Evolutionary conservation across 2,888 invertebrate genomes (phyloP), one percentile per base, ranked within the genome.

Genomic region (Aporophyla nigra): DNA sequence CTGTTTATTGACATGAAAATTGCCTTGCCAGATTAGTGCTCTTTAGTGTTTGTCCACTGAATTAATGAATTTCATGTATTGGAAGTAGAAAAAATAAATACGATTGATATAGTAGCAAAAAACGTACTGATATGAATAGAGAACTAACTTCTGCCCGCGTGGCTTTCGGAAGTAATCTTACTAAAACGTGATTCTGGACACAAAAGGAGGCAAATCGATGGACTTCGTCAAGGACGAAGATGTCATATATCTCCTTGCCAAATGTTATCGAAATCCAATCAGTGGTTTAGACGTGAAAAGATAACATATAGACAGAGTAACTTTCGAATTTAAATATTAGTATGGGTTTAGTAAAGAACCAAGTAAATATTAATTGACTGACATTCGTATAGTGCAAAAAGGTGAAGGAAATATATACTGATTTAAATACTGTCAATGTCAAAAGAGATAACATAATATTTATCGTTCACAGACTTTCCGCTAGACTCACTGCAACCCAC

Each of bases 1-100:
- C 74, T 87, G 87, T 88, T 89, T 89, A 90, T 88, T 85, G 88
- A 87, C 80, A 77, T 73, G 71, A 86, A 89, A 88, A 87, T 81
- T 85, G 69, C 56, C 70, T 66, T 54, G 56, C 49, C 46, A 49
- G 71, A 80, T 73, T 81, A 78, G 63, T 75, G 54, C 53, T 76
- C 40, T 63, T 46, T 67, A 59, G 71, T 56, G 46, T 81, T 75
- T 33, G 51, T 66, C 58, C 53, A 54, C 43, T 53, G 33, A 74
- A 82, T 71, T 56, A 69, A 62, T 80, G 43, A 61, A 54, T 67
- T 54, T 24, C 43, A 80, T 83, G 71, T 62, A 59, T 76, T 71
- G 46, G 21, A 9, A 61, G 56, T 7, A 51, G 54, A 53, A 69
- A 27, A 74, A 66, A 81, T 80, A 74, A 63, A 78, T 74, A 73